A percentile compares a stretch with the other conserved stretches of the same genome.
Evolutionary conservation across 2,888 invertebrate species (phyloP).

Genomic region (Noctua janthe): DNA sequence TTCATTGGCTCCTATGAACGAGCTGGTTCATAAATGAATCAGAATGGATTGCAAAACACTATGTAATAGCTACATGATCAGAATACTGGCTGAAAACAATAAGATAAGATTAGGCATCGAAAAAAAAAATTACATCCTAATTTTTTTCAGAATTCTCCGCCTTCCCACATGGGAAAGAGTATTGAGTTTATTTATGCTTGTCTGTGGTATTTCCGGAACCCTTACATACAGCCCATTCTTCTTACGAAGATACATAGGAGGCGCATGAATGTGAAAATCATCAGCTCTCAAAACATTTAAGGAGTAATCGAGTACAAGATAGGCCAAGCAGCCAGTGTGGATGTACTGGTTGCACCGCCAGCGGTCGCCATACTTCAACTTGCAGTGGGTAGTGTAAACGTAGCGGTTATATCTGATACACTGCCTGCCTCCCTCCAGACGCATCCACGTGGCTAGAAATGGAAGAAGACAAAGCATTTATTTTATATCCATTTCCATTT

Average conservation of each 20-base stretch:
- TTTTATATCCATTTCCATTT: slow-evolving; percentile 2
- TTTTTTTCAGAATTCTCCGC: background rate
- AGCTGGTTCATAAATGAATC: background rate
- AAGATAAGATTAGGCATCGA: too few species aligned
- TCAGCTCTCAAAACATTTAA: slow-evolving; percentile 40
- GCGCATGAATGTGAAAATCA: slow-evolving; percentile 35
- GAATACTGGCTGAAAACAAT: background rate
- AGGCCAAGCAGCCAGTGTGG: slow-evolving; percentile 35
- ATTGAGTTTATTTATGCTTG: background rate
- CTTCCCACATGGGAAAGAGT: background rate
- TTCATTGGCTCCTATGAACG: background rate
- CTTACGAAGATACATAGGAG: slow-evolving; percentile 31
- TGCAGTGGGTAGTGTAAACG: slow-evolving; percentile 43
- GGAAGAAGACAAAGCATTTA: slow-evolving; percentile 13
- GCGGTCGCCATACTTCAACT: slow-evolving; percentile 43
- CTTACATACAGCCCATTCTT: slow-evolving; percentile 31
- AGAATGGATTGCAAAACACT: background rate
- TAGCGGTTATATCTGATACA: slow-evolving; percentile 47
- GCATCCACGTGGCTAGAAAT: slow-evolving; percentile 48
- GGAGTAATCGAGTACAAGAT: slow-evolving; percentile 33
- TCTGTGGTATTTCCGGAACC: background rate
- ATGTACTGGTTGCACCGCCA: slow-evolving; percentile 56
- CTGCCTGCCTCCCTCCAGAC: slow-evolving; percentile 32
- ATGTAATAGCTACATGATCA: background rate
- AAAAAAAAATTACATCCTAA: background rate